Evolutionary conservation across 2,888 invertebrate genomes (phyloP), one percentile per base, ranked within the genome.

Genomic region (Agonopterix subpropinquella): DNA sequence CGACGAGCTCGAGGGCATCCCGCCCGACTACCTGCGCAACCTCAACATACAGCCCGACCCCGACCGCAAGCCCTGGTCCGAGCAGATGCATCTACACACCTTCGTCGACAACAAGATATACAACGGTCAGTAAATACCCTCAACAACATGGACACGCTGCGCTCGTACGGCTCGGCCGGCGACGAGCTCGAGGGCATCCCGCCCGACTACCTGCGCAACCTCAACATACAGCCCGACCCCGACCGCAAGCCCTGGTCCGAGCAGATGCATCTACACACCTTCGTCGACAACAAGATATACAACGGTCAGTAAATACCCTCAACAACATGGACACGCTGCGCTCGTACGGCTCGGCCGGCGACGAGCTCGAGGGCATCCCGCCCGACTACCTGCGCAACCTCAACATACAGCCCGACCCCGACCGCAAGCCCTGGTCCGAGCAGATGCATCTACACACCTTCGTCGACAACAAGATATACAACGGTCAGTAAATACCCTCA

Each of bases 331-430:
- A 98, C 85, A 96, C 96, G 49, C 89, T 97, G 65, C 91, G 97
- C 62, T 96, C 96, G 77, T 98, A 98, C 83, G 97, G 97, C 56
- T 97, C 97, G 52, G 97, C 97, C 43, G 96, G 96, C 36, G 98
- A 98, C 83, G 97, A 97, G 76, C 89, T 98, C 48, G 97, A 98
- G 83, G 95, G 93, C 73, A 92, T 95, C 52, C 95, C 95, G 52
- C 93, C 94, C 44, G 95, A 96, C 88, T 96, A 95, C 84, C 89
- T 92, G 48, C 92, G 94, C 62, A 96, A 96, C 80, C 88, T 95
- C 49, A 96, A 95, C 80, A 90, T 94, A 64, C 92, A 91, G 63
- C 90, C 81, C 67, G 28, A 28, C 28, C 91, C n/a, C 35, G 89
- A 93, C 56, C 95, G 95, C 74, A 96, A 96, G 76, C 93, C 94